Evolutionary conservation across 2,113 vertebrate species (phyloP).

Genomic region (Podarcis muralis): DNA sequence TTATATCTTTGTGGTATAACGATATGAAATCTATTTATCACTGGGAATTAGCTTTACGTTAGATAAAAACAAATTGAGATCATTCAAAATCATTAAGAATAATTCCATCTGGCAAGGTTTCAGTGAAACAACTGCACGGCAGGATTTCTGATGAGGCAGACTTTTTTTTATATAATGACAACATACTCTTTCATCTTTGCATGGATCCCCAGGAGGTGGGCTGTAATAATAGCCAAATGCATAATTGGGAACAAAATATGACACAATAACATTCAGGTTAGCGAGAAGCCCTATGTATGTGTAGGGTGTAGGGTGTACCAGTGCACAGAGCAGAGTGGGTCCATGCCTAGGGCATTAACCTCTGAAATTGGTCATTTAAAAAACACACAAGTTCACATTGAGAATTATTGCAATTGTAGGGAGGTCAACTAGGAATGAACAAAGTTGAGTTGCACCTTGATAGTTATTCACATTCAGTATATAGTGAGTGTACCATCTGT

Average conservation of each 20-base stretch:
- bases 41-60: conserved; percentile 60
- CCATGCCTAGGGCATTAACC: no score
- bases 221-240: conserved; percentile 52
- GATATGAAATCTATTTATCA: conserved; percentile 46
- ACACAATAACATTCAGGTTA: no score
- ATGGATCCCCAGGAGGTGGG: conserved; percentile 49
- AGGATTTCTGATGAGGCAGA: conserved; percentile 54
- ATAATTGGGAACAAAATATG: conserved; percentile 67
- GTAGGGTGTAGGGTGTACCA: no score
- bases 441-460: no score
- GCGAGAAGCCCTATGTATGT: no score
- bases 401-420: no score
- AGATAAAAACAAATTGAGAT: conserved; percentile 64
- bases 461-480: no score
- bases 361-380: no score
- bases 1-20: conserved; percentile 48
- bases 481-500: no score
- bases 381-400: no score
- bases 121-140: conserved; percentile 41
- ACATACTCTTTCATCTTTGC: conserved; percentile 56
- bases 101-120: conserved; percentile 60
- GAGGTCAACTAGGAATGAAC: no score
- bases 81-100: conserved; percentile 60
- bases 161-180: conserved; percentile 44
- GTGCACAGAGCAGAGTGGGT: no score